Evolutionary conservation across 2,113 vertebrate genomes (phyloP).

Genomic region (Apeltes quadracus): DNA sequence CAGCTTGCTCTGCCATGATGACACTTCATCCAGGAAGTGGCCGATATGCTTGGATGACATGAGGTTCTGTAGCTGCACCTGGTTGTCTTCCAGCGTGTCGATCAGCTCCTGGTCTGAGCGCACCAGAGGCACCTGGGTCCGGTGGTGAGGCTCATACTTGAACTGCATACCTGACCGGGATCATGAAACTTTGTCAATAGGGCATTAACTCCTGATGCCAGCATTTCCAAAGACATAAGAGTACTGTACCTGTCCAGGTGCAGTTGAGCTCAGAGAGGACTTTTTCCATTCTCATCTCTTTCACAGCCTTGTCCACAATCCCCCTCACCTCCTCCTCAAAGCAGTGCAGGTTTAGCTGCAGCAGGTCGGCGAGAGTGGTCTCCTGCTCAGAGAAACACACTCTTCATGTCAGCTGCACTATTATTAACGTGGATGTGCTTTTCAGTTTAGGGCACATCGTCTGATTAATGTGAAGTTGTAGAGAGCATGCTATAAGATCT

Average conservation of each 20-base stretch:
- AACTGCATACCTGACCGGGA: slow-evolving; percentile 83
- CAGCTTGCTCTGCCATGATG: slow-evolving; percentile 90
- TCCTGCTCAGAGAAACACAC: slow-evolving; percentile 52
- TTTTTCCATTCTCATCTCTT: slow-evolving; percentile 77
- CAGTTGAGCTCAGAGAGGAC: slow-evolving; percentile 70
- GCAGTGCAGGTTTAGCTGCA: slow-evolving; percentile 89
- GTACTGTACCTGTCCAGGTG: slow-evolving; percentile 68
- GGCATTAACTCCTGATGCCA: not conserved
- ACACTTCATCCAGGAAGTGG: slow-evolving; percentile 93
- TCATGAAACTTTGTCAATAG: not conserved
- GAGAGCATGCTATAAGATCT: slow-evolving; percentile 11
- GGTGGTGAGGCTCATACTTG: slow-evolving; percentile 86
- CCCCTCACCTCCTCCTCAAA: slow-evolving; percentile 91
- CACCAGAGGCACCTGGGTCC: slow-evolving; percentile 83
- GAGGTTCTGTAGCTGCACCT: slow-evolving; percentile 95
- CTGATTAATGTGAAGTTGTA: not conserved
- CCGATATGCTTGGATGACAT: slow-evolving; percentile 89
- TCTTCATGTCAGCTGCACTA: not conserved
- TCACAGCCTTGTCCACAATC: slow-evolving; percentile 87
- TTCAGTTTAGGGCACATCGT: not conserved
- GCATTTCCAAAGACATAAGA: not conserved
- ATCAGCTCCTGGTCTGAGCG: slow-evolving; percentile 87
- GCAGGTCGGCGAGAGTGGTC: slow-evolving; percentile 88
- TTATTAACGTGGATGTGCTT: slow-evolving; percentile 2
- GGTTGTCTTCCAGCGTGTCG: slow-evolving; percentile 94